These are phyloP conservation scores for Leptonema lineaticorne DNA, from an alignment of 1,140 invertebrate species.

Conservation along the genomic window DNA sequence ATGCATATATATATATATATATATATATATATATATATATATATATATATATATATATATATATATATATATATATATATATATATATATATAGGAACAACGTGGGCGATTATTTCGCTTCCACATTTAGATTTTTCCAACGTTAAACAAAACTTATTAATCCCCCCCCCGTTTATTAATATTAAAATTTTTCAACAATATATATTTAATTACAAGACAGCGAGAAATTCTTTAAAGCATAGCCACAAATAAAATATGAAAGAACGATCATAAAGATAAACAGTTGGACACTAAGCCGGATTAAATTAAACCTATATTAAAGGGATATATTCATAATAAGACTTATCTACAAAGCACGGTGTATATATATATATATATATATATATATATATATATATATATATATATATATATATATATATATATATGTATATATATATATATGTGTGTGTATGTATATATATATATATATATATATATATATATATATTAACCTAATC, in stretches of 20 bases:
- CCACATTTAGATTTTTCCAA: no score
- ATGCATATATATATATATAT: no score
- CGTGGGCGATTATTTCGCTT: no score
- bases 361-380: no score
- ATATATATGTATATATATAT: not conserved
- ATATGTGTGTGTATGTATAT: not conserved
- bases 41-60: no score
- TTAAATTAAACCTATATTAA: not conserved
- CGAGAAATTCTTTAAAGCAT: not conserved
- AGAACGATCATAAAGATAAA: not conserved
- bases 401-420: not conserved
- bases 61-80: no score
- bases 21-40: no score
- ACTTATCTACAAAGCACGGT: not conserved
- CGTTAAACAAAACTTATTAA: no score
- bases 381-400: not conserved
- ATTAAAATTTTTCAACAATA: no score
- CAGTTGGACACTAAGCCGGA: constrained; percentile 1
- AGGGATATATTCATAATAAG: not conserved
- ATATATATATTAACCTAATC: not conserved
- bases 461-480: not conserved
- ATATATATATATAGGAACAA: no score
- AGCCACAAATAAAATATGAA: not conserved
- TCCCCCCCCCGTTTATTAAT: no score
- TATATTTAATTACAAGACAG: no score